phyloP scores from a whole-genome alignment of 2,797 vertebrate genomes.

The Halcyon leucocephala region DNA sequence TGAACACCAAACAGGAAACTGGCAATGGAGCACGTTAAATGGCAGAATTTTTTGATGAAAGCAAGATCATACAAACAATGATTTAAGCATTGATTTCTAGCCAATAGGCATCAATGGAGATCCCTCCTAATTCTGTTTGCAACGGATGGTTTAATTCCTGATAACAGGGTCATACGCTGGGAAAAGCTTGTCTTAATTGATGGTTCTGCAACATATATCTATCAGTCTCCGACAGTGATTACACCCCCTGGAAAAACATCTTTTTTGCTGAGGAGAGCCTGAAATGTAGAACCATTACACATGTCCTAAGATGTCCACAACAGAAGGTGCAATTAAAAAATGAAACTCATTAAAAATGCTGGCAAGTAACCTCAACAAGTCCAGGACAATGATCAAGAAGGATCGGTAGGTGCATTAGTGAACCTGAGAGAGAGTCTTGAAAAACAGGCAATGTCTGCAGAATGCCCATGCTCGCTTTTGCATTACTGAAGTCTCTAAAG shows the following conservation, averaged over 20 bases:
- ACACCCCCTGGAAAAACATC: constrained; percentile 44
- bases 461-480: not conserved
- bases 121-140: constrained; percentile 18
- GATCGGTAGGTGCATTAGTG: not conserved
- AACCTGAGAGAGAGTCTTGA: not conserved
- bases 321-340: constrained; percentile 45
- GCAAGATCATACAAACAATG: constrained; percentile 10
- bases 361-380: constrained; percentile 19
- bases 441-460: not conserved
- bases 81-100: constrained; percentile 20
- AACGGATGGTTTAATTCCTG: constrained; percentile 32
- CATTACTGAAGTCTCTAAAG: not conserved
- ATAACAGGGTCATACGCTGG: constrained; percentile 21
- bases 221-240: constrained; percentile 55
- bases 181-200: constrained; percentile 35
- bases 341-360: constrained; percentile 46
- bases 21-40: not conserved
- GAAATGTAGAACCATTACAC: constrained; percentile 28
- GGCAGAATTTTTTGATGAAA: constrained; percentile 9
- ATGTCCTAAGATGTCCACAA: not conserved
- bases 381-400: constrained; percentile 7
- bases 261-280: constrained; percentile 28
- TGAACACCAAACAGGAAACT: not conserved
- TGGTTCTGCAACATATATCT: constrained; percentile 4
- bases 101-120: constrained; percentile 29